Percentiles rank a stretch among this genome's conserved stretches.
These are phyloP conservation scores for Lordiphosa stackelbergi DNA, from an alignment of 1,140 invertebrate genomes.

Conservation along the genomic window DNA sequence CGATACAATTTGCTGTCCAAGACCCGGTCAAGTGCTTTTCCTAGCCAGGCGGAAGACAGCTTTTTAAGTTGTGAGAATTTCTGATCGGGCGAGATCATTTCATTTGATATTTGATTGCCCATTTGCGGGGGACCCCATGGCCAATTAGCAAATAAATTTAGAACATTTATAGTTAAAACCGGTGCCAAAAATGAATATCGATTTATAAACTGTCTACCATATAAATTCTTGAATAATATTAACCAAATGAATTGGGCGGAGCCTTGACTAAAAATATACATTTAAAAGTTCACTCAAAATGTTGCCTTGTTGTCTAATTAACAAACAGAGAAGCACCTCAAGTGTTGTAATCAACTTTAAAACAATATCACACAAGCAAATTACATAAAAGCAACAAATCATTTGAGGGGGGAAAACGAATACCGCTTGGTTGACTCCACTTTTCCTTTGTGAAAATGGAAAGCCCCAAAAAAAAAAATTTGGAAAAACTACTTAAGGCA, in stretches of 20 bases:
- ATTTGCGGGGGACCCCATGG: constrained; percentile 12
- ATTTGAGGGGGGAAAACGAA: not conserved
- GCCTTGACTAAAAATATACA: not conserved
- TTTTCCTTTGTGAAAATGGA: constrained; percentile 33
- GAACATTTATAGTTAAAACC: constrained; percentile 20
- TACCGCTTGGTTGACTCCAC: constrained; percentile 10
- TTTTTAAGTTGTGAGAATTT: not conserved
- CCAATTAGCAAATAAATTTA: constrained; percentile 3
- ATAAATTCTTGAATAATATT: constrained; percentile 8
- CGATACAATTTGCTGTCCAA: constrained; percentile 20
- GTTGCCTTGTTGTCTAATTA: constrained; percentile 45
- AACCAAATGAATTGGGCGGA: constrained; percentile 4
- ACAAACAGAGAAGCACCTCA: constrained; percentile 26
- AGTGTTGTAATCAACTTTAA: constrained; percentile 32
- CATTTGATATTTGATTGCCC: not conserved
- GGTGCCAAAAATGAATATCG: constrained; percentile 22
- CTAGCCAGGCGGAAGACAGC: constrained; percentile 1
- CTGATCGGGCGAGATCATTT: too few relatives aligned
- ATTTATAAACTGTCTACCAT: constrained; percentile 18
- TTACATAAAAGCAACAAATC: constrained; percentile 44
- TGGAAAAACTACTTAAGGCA: not conserved
- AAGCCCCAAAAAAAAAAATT: constrained; percentile 10
- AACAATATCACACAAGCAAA: constrained; percentile 23
- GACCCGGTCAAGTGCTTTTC: constrained; percentile 47
- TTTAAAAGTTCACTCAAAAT: constrained; percentile 28